Conservation (phyloP, 1,140 invertebrate species). For the Temnothorax nylanderi region DNA sequence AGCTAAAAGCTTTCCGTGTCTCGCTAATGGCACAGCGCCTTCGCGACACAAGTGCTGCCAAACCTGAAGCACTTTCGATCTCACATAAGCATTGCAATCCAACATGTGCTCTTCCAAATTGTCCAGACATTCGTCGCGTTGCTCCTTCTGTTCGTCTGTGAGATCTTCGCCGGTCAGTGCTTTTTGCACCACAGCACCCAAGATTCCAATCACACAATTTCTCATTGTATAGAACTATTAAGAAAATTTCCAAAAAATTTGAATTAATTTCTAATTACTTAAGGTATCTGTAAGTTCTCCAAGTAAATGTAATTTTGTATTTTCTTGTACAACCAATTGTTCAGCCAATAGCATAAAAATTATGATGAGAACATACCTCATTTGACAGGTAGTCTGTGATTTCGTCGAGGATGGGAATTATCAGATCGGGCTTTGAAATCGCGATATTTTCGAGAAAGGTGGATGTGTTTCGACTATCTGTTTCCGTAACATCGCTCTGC, state of each 20-base stretch:
- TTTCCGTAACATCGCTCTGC: slow-evolving; percentile 86
- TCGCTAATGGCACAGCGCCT: slow-evolving; percentile 90
- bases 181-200: slow-evolving; percentile 91
- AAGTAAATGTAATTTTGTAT: neutral
- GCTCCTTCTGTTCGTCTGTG: slow-evolving; percentile 87
- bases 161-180: slow-evolving; percentile 90
- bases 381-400: slow-evolving; percentile 87
- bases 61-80: slow-evolving; percentile 92
- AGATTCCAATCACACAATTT: slow-evolving; percentile 92
- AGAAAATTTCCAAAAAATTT: slow-evolving; percentile 64
- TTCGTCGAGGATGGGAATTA: slow-evolving; percentile 88
- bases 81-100: slow-evolving; percentile 93
- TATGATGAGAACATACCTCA: slow-evolving; percentile 85
- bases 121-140: slow-evolving; percentile 91
- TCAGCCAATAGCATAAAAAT: slow-evolving; percentile 76
- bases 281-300: neutral
- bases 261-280: slow-evolving; percentile 18
- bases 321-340: neutral
- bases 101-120: slow-evolving; percentile 92
- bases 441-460: slow-evolving; percentile 90
- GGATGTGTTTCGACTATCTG: slow-evolving; percentile 88
- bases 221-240: slow-evolving; percentile 91
- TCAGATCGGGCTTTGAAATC: slow-evolving; percentile 87
- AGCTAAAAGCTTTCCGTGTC: slow-evolving; percentile 88
- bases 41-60: slow-evolving; percentile 91